Conservation (phyloP, 2,888 invertebrate genomes). For the Lepidonotus clava region DNA sequence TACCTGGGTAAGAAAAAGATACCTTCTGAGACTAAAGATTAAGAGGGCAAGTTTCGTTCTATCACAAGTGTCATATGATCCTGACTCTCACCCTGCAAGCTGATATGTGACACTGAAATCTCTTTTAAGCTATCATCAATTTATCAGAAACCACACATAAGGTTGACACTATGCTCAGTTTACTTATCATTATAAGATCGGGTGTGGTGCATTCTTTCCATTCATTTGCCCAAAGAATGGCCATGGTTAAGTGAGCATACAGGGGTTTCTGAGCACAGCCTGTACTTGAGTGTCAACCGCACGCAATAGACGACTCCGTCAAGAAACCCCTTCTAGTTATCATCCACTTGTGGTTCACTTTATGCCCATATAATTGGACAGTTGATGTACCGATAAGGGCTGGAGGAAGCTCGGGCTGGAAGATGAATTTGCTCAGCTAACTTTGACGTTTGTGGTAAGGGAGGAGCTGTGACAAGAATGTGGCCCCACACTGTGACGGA, state of each 20-base stretch:
- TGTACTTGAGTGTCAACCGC: background rate
- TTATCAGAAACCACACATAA: background rate
- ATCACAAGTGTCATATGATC: background rate
- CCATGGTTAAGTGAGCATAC: background rate
- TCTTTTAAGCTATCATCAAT: conserved; percentile 4
- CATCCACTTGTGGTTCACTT: background rate
- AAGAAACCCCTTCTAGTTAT: background rate
- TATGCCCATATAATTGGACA: conserved; percentile 5
- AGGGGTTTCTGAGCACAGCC: background rate
- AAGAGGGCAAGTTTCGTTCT: background rate
- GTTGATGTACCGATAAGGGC: background rate
- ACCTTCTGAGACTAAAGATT: too few relatives aligned
- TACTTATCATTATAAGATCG: background rate
- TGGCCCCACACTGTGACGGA: background rate
- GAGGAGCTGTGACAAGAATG: background rate
- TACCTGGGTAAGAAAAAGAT: too few relatives aligned
- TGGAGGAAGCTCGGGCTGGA: background rate
- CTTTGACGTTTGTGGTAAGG: background rate
- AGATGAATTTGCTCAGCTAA: conserved; percentile 2
- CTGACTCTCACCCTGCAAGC: background rate
- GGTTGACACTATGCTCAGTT: background rate
- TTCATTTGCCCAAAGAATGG: background rate
- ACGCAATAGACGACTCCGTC: background rate
- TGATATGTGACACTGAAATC: background rate
- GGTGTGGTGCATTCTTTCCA: background rate